Conservation (phyloP, 2,888 invertebrate species). For the Spicauda simplicius region DNA sequence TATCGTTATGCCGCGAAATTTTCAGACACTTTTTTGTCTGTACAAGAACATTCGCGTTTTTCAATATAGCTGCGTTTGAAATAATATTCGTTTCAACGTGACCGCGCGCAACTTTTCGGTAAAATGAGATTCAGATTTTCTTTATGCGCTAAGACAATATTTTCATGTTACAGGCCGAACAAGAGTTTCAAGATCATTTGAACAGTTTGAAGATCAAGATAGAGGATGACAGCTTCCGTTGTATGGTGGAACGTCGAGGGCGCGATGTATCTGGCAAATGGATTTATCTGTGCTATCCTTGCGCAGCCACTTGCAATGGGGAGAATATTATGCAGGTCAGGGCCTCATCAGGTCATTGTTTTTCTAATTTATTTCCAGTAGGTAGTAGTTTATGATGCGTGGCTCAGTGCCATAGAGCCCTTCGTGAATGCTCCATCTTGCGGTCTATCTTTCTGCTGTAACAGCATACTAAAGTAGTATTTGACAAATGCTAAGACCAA, state of each 20-base stretch:
- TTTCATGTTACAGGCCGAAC: conserved; percentile 66
- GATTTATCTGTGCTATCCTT: conserved; percentile 81
- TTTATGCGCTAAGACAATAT: background rate
- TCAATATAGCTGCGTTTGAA: background rate
- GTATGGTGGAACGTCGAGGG: conserved; percentile 77
- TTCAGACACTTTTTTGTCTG: background rate
- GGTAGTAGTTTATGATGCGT: too few relatives aligned
- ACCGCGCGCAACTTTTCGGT: background rate
- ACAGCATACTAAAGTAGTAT: too few relatives aligned
- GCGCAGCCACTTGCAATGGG: conserved; percentile 78
- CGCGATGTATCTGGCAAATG: conserved; percentile 75
- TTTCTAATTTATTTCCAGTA: too few relatives aligned
- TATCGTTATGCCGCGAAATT: background rate
- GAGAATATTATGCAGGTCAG: conserved; percentile 74
- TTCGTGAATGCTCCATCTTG: too few relatives aligned
- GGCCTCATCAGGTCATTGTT: too few relatives aligned
- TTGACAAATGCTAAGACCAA: too few relatives aligned
- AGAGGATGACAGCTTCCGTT: conserved; percentile 70
- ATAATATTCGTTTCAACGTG: background rate
- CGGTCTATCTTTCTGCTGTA: too few relatives aligned
- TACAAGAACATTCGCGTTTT: background rate
- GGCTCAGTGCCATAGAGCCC: too few relatives aligned
- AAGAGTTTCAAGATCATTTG: conserved; percentile 73
- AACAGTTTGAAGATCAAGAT: conserved; percentile 74
- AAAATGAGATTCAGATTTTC: background rate